Base-by-base conservation (phyloP, 1,140 invertebrate genomes). In the Bombyx mori region DNA sequence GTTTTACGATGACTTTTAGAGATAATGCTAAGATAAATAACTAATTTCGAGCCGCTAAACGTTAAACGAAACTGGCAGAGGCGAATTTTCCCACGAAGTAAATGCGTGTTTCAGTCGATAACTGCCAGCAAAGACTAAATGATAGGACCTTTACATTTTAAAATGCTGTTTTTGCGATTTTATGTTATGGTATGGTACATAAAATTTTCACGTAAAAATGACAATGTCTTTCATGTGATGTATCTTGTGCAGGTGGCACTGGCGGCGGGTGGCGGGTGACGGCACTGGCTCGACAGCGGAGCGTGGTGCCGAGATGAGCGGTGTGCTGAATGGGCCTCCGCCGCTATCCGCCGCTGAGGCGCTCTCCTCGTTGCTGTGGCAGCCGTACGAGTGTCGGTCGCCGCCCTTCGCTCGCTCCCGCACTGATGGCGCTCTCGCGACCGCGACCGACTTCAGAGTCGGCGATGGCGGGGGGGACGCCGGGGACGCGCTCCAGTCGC, bases 341-440 rank as follows among this genome's bases (percentile, higher is more conserved):
- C 86, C 84, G 73, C 77, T 77, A 58, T 82, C 84, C 69, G 86
- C 86, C 63, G 86, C 84, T 68, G 86, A 88, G 73, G 86, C 86
- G 63, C 85, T 88, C 58, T 88, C 86, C 58, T 72, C 76, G 65
- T 71, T 88, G 59, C 73, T 88, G 73, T 88, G 86, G 86, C 86
- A 88, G 78, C 86, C 85, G 60, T 88, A 88, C 79, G 86, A 88
- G 66, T 88, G 86, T 73, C 81, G 85, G 56, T 86, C 82, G 65
- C 81, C 80, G 69, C 76, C 81, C 67, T 73, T 79, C 70, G 66
- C 73, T 69, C 80, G 80, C 74, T 79, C 80, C 44, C 72, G 75
- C 66, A 82, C 82, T 67, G 82, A 83, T 71, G 77, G 77, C 61
- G 76, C 76, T 55, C 71, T 80, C 54, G 63, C 66, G 52, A 61